These are phyloP conservation scores for Salvelinus sp. DNA, from an alignment of 2,113 vertebrate species.

Conservation along the genomic window DNA sequence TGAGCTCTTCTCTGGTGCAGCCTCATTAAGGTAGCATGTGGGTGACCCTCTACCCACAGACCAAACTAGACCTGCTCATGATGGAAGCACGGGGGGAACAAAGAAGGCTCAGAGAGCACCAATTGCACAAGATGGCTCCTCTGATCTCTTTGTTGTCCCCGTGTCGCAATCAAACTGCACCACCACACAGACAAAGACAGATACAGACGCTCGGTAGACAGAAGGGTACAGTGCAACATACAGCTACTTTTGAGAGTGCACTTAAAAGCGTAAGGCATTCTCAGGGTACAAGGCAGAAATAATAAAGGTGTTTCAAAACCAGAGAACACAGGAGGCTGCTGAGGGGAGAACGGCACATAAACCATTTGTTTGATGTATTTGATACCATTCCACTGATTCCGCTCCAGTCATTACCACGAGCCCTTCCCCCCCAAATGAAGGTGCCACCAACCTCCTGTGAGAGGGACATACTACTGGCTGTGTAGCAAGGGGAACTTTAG, in stretches of 20 bases:
- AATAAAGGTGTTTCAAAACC: background rate
- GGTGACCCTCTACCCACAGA: conserved; percentile 10
- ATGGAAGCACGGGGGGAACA: background rate
- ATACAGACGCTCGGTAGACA: background rate
- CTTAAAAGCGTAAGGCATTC: background rate
- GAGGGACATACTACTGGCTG: background rate
- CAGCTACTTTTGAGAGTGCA: background rate
- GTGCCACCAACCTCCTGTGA: background rate
- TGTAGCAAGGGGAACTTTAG: background rate
- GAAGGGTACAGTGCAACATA: background rate
- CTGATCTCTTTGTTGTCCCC: background rate
- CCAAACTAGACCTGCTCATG: background rate
- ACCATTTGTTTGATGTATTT: too few relatives aligned
- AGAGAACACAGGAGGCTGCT: background rate
- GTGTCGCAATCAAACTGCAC: background rate
- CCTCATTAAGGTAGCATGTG: background rate
- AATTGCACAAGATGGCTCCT: conserved; percentile 11
- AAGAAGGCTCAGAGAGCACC: background rate
- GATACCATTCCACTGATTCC: too few relatives aligned
- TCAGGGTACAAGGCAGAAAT: background rate
- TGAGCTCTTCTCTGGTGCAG: background rate
- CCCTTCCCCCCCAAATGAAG: too few relatives aligned
- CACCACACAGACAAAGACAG: background rate
- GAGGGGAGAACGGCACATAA: too few relatives aligned
- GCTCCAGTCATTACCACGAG: too few relatives aligned